phyloP scores from a whole-genome alignment of 1,140 invertebrate genomes.

The Drosophila ogumai region DNA sequence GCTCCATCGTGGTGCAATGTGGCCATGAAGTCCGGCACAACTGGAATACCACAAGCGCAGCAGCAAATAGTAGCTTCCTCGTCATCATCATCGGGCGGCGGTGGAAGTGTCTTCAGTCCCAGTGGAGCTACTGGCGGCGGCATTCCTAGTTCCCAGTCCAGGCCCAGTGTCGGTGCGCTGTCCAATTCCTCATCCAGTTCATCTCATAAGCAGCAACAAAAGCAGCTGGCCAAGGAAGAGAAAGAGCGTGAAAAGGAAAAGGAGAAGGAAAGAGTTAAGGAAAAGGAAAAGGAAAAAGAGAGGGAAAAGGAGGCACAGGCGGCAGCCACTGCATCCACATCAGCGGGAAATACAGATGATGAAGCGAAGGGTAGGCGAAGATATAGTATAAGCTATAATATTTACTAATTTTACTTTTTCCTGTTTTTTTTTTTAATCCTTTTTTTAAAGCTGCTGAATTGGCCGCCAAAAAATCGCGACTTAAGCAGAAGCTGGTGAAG shows the following conservation, averaged over 20 bases:
- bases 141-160: slow-evolving; percentile 69
- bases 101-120: slow-evolving; percentile 73
- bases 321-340: slow-evolving; percentile 33
- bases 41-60: slow-evolving; percentile 49
- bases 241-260: slow-evolving; percentile 58
- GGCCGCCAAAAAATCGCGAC: slow-evolving; percentile 88
- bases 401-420: background rate
- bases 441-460: slow-evolving; percentile 85
- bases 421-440: background rate
- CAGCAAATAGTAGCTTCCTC: slow-evolving; percentile 76
- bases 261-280: slow-evolving; percentile 39
- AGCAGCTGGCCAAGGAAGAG: slow-evolving; percentile 56
- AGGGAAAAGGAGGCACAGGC: slow-evolving; percentile 38
- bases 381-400: background rate
- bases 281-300: slow-evolving; percentile 20
- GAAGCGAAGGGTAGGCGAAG: slow-evolving; percentile 75
- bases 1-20: slow-evolving; percentile 84
- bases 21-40: slow-evolving; percentile 64
- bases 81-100: slow-evolving; percentile 75
- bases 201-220: slow-evolving; percentile 65
- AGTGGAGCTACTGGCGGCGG: slow-evolving; percentile 36
- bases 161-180: slow-evolving; percentile 78
- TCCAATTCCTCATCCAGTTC: slow-evolving; percentile 78
- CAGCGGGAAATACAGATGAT: slow-evolving; percentile 75
- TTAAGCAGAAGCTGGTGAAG: slow-evolving; percentile 88